phyloP scores from a whole-genome alignment of 2,888 invertebrate species.

The Heliconius ismenius region DNA sequence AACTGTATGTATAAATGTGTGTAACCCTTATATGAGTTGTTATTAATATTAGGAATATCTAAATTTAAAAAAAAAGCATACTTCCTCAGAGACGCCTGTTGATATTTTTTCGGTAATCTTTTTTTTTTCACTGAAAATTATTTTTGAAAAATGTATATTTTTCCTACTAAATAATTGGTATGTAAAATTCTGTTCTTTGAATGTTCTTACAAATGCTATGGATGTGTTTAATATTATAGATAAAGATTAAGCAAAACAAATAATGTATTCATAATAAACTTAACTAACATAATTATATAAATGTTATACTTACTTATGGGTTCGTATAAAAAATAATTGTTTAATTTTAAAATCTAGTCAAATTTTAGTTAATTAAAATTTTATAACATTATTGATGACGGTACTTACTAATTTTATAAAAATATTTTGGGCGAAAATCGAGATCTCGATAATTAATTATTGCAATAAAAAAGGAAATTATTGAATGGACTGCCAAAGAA shows the following conservation, averaged over 20 bases:
- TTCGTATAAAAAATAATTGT: not conserved
- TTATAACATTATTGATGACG: not conserved
- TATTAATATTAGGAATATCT: not conserved
- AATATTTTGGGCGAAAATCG: not conserved
- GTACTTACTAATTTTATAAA: conserved; percentile 16
- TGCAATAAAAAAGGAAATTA: not conserved
- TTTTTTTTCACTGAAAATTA: not conserved
- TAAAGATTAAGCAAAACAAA: not conserved
- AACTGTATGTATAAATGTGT: conserved; percentile 6
- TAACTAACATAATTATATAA: not conserved
- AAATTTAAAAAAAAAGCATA: not conserved
- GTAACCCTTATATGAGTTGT: not conserved
- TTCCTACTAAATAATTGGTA: not conserved
- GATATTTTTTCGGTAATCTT: not conserved
- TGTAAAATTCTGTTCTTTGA: not conserved
- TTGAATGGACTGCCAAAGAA: conserved; percentile 32
- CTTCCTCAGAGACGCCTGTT: not conserved
- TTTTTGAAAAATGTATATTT: too few relatives aligned
- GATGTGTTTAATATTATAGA: conserved; percentile 12
- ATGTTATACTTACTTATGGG: not conserved
- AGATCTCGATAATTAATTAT: not conserved
- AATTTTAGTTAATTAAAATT: conserved; percentile 3
- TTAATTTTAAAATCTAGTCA: conserved; percentile 25
- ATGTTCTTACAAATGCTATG: conserved; percentile 12
- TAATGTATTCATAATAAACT: not conserved